phyloP scores from a whole-genome alignment of 2,888 invertebrate genomes.

The Pinctada fucata region DNA sequence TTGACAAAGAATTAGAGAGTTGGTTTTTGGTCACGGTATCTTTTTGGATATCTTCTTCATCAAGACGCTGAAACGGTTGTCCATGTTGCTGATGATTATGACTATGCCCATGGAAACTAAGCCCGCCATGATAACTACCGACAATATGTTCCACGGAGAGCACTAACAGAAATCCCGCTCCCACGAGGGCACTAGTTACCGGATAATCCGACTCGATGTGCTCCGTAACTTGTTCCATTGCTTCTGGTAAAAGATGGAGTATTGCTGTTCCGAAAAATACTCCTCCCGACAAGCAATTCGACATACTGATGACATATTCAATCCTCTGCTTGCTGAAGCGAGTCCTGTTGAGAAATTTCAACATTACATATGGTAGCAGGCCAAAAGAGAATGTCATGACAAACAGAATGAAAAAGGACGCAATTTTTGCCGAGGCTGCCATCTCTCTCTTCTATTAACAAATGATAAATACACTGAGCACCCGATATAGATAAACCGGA shows the following conservation, averaged over 20 bases:
- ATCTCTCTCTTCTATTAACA: too few species aligned
- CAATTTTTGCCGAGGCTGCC: not conserved
- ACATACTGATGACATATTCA: constrained; percentile 4
- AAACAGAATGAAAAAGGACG: constrained; percentile 9
- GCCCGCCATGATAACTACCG: not conserved
- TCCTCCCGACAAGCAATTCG: constrained; percentile 17
- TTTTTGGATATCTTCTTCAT: too few species aligned
- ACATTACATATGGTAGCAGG: not conserved
- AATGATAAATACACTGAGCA: too few species aligned
- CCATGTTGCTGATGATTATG: not conserved
- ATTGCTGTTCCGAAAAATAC: constrained; percentile 17
- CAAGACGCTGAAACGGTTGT: not conserved
- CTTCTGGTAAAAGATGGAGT: constrained; percentile 14
- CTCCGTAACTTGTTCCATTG: constrained; percentile 1
- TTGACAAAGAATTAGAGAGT: too few species aligned
- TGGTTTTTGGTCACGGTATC: too few species aligned
- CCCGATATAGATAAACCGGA: too few species aligned
- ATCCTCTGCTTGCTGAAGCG: not conserved
- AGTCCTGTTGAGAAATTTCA: not conserved
- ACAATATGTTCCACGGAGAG: constrained; percentile 8
- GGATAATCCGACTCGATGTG: too few species aligned
- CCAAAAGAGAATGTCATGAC: constrained; percentile 7
- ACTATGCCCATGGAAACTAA: not conserved
- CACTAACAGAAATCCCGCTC: not conserved
- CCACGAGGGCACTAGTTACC: not conserved